Evolutionary conservation across 2,113 vertebrate genomes (phyloP), one percentile per base, ranked within the genome.

Genomic region (Agelaius tricolor): DNA sequence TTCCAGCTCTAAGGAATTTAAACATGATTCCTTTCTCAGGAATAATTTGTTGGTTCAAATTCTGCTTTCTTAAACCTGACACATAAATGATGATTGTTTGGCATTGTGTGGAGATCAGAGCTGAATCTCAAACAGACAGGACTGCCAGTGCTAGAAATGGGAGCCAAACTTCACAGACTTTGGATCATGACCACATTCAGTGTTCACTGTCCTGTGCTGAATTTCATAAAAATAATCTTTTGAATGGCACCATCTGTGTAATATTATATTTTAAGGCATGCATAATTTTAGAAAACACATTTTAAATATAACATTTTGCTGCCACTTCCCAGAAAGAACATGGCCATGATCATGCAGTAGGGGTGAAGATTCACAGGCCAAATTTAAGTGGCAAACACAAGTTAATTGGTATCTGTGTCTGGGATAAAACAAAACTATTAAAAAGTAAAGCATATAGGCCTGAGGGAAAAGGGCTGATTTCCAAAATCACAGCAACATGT

Each of bases 321-420:
- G 63, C n/a, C 28, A 54, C 35, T 46, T 85, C 57, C 41, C 58
- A 80, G 71, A 83, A 62, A 59, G 23, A 81, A 81, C 22, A 31
- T 16, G 14, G 14, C 18, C 27, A 72, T 1, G 1, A 47, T 44
- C 19, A 20, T 0, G 0, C 31, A 68, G 62, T 58, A 72, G 0
- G 3, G 54, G 7, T 71, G 49, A 76, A 79, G 15, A 39, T 31
- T 35, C 21, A 43, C 18, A 52, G 44, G 39, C 9, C 35, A 79
- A 33, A 59, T 71, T 59, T 39, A 67, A 86, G 65, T 17, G 23
- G 44, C 18, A 43, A 93, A 87, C 20, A 30, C 39, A 75, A 75
- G 30, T 18, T 63, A 47, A 76, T 28, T 27, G 2, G 27, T 49
- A 19, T 8, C 44, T 28, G 5, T 28, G 11, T 27, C 58, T 83